phyloP scores from a whole-genome alignment of 2,888 invertebrate genomes.

The Schizotus pectinicornis region DNA sequence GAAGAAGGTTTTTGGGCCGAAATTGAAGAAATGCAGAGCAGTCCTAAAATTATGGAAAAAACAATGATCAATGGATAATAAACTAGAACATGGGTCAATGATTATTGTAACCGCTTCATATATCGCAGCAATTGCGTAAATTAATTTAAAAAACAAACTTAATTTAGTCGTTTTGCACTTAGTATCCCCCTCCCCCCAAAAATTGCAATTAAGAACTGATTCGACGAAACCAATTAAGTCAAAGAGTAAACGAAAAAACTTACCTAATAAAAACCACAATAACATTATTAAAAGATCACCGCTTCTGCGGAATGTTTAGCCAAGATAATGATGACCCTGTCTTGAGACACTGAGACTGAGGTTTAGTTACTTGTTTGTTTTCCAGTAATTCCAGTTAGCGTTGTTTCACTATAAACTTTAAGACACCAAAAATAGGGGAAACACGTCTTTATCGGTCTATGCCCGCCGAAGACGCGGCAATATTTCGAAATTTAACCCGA shows the following conservation, averaged over 20 bases:
- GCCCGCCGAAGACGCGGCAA: not conserved
- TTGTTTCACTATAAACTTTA: slow-evolving; percentile 1
- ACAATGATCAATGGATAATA: not conserved
- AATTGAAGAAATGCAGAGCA: slow-evolving; percentile 8
- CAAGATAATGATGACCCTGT: slow-evolving; percentile 18
- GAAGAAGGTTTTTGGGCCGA: slow-evolving; percentile 2
- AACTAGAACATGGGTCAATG: not conserved
- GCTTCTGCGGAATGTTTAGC: not conserved
- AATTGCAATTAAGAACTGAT: not conserved
- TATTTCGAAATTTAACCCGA: too few species aligned
- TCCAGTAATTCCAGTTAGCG: slow-evolving; percentile 16
- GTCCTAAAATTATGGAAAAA: slow-evolving; percentile 7
- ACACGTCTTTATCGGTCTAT: slow-evolving; percentile 20
- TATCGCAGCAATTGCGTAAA: too few species aligned
- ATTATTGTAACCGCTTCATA: too few species aligned
- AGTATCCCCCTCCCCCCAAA: too few species aligned
- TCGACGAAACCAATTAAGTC: not conserved
- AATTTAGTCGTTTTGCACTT: too few species aligned
- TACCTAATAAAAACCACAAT: slow-evolving; percentile 16
- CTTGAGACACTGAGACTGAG: slow-evolving; percentile 10
- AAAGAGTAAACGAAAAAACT: slow-evolving; percentile 10
- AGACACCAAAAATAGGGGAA: slow-evolving; percentile 19
- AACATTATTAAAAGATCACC: slow-evolving; percentile 17
- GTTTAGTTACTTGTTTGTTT: slow-evolving; percentile 10
- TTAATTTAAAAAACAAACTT: too few species aligned